Base-by-base conservation (phyloP, 2,113 vertebrate genomes). In the Ptyas mucosa region DNA sequence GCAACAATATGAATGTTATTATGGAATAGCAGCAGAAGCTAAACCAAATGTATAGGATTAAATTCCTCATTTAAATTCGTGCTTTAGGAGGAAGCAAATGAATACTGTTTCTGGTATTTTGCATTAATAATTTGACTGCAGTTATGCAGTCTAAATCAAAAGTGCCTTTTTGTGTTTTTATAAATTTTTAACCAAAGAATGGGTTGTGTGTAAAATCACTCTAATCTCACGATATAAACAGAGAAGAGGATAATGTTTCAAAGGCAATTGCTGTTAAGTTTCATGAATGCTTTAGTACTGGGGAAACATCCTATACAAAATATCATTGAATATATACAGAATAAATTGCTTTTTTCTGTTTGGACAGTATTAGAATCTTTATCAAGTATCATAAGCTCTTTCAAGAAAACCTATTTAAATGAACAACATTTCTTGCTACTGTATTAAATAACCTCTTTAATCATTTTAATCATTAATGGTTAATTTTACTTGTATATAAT, bases 151-250 rank as follows among this genome's bases (percentile, higher is more conserved):
- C n/a, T 92, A 85, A 94, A 90, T 39, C 7, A 88, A 23, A 91
- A 94, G 90, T 75, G 1, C 34, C 91, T 95, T 91, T 89, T 93
- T 87, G 88, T 95, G 34, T 86, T 95, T 86, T 95, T 81, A 90
- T 92, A 87, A 93, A 91, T 85, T 23, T 88, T 91, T 86, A 43
- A 24, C 90, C 57, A 20, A 95, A 18, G n/a, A 94, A 88, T 88
- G 46, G 1, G 0, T 90, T 92, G 15, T 58, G 85, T 94, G 61
- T 55, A 94, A 96, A 94, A 93, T 94, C 81, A 57, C 2, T 91
- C 85, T 92, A 75, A 94, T 95, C 87, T 94, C 39, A 89, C 90
- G 89, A 92, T 94, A 14, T 92, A 46, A 51, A 53, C 55, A 94
- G 49, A 24, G 26, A 92, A 94, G 64, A 53, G 86, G 93, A 39